A percentile compares a stretch with the other conserved stretches of the same genome.
phyloP scores from a whole-genome alignment of 2,797 vertebrate species.

The Etheostoma nigrum region DNA sequence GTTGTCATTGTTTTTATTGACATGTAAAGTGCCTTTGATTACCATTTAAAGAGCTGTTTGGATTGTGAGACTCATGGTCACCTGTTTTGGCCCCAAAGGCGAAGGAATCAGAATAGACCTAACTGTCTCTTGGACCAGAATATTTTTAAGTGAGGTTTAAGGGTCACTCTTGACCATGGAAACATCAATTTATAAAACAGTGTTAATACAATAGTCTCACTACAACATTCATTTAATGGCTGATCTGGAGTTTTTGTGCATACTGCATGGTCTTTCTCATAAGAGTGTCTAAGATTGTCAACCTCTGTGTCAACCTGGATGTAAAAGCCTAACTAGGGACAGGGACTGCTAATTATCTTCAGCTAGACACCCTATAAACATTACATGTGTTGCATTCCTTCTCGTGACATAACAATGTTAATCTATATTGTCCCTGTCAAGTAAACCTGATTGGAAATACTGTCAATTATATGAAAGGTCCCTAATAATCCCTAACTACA shows the following conservation, averaged over 20 bases:
- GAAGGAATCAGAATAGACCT: too few species aligned
- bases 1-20: too few species aligned
- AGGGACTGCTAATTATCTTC: too few species aligned
- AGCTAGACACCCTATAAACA: neutral
- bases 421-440: neutral
- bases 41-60: conserved; percentile 1
- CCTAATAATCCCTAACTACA: neutral
- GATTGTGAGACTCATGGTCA: neutral
- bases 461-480: neutral
- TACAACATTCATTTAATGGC: neutral
- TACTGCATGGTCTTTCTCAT: neutral
- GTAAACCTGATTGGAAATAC: neutral
- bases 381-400: neutral
- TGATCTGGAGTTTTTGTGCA: neutral
- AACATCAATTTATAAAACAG: neutral
- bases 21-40: too few species aligned
- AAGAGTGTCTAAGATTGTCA: too few species aligned
- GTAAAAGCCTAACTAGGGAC: neutral
- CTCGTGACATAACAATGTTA: neutral
- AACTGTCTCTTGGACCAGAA: neutral
- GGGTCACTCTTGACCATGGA: neutral
- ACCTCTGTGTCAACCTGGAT: too few species aligned
- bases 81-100: neutral
- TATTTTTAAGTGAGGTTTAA: neutral
- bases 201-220: neutral